Evolutionary conservation across 2,888 invertebrate species (phyloP).

Genomic region (Drosophila koepferae): DNA sequence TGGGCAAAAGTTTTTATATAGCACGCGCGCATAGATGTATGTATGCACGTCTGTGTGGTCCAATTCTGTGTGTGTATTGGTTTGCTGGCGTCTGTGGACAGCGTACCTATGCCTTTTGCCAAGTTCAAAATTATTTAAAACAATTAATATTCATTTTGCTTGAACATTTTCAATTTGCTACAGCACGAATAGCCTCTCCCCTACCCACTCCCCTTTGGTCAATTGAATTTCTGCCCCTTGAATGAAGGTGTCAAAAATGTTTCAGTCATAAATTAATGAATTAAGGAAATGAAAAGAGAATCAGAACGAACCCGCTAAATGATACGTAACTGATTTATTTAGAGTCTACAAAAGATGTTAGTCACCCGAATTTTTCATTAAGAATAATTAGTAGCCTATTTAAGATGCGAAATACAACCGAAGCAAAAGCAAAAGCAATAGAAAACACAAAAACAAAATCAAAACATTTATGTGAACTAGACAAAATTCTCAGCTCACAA

Average conservation of each 20-base stretch:
- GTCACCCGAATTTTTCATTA: conserved; percentile 25
- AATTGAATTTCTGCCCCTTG: background rate
- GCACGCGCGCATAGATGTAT: conserved; percentile 11
- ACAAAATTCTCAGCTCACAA: conserved; percentile 9
- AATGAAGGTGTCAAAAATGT: conserved; percentile 69
- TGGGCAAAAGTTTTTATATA: conserved; percentile 18
- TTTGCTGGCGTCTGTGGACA: conserved; percentile 7
- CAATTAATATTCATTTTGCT: conserved; percentile 79
- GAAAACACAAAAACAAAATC: background rate
- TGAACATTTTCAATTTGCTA: conserved; percentile 65
- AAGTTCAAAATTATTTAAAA: conserved; percentile 83
- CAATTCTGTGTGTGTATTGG: conserved; percentile 10
- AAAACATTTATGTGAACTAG: conserved; percentile 2
- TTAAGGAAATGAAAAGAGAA: conserved; percentile 41
- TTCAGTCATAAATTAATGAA: conserved; percentile 73
- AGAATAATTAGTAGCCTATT: conserved; percentile 33
- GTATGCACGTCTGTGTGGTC: background rate
- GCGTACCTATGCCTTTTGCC: conserved; percentile 69
- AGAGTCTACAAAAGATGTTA: conserved; percentile 18
- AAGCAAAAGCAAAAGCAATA: background rate
- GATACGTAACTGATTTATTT: conserved; percentile 43
- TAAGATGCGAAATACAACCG: conserved; percentile 6
- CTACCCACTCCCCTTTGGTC: background rate
- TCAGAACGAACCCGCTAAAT: conserved; percentile 37
- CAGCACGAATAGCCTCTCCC: conserved; percentile 7